Base-by-base conservation (phyloP, 2,797 vertebrate species). In the Erithacus rubecula region DNA sequence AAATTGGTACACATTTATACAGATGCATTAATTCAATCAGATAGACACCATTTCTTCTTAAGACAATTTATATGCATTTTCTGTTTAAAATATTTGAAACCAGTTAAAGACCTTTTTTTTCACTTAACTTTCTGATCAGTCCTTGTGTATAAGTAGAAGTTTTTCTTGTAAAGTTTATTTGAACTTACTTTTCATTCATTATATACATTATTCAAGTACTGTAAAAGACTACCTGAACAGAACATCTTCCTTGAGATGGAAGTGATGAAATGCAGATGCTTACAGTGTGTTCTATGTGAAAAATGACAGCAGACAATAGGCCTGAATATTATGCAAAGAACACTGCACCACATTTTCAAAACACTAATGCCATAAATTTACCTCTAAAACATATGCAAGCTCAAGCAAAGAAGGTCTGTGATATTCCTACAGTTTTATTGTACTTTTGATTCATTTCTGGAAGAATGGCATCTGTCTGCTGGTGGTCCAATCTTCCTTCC, bases 191-290 rank as follows among this genome's bases (percentile, higher is more conserved):
- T 69, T 44, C 27, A 26, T 68, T 56, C 82, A 60, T 49, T 23
- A 67, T 62, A 93, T 87, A 80, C 72, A 79, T 94, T 95, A 95
- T 95, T 96, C 77, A 95, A 90, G 52, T 62, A 90, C 90, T 27
- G 23, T 74, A 79, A 90, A 95, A 91, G 39, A 74, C 59, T 79
- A 65, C 62, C 69, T 71, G 79, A 92, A 76, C 43, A 49, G 16
- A 95, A 87, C 52, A 84, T 67, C 32, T 74, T 91, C 41, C 52
- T 85, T 90, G 87, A 92, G 68, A 67, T 79, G 39, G 77, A 94
- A 94, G 65, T 71, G 74, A 93, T 94, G 87, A 95, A 96, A 83
- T 74, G 43, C 69, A 85, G 49, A 80, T 95, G 53, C 71, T 80
- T 79, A 51, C 58, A 60, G 39, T 77, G 74, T 74, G 59, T 41